A percentile compares a stretch with the other conserved stretches of the same genome.
Evolutionary conservation across 2,113 vertebrate genomes (phyloP).

Genomic region (Orycteropus afer): DNA sequence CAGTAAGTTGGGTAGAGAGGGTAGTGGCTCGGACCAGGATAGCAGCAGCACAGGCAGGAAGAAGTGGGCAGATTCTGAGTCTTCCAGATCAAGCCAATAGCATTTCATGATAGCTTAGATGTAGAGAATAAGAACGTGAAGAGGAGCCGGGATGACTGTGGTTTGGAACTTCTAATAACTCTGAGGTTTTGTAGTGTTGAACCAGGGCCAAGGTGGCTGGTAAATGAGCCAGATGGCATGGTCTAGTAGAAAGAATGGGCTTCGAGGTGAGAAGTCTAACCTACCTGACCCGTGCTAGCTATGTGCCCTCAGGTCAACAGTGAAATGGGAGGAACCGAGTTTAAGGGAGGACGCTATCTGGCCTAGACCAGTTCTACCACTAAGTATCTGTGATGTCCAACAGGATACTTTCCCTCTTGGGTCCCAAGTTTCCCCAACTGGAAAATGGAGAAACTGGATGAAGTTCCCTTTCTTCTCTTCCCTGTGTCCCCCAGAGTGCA

Average conservation of each 20-base stretch:
- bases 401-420: neutral
- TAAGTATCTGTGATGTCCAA: neutral
- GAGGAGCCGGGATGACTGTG: no score
- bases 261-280: neutral
- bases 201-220: neutral
- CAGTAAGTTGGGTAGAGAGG: neutral
- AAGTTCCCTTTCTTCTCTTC: neutral
- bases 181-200: neutral
- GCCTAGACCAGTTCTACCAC: neutral
- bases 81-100: neutral
- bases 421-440: neutral
- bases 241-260: neutral
- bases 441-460: accelerated
- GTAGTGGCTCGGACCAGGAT: neutral
- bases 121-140: neutral
- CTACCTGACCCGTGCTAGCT: accelerated
- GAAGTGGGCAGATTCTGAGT: neutral
- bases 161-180: no score
- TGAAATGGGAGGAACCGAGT: neutral
- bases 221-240: neutral
- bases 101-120: neutral
- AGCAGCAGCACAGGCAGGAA: neutral
- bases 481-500: neutral
- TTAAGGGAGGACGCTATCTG: neutral
- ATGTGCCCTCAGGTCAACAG: no score